A percentile compares a stretch with the other conserved stretches of the same genome.
These are phyloP conservation scores for Notothenia rossii DNA, from an alignment of 2,113 vertebrate genomes.

Conservation along the genomic window DNA sequence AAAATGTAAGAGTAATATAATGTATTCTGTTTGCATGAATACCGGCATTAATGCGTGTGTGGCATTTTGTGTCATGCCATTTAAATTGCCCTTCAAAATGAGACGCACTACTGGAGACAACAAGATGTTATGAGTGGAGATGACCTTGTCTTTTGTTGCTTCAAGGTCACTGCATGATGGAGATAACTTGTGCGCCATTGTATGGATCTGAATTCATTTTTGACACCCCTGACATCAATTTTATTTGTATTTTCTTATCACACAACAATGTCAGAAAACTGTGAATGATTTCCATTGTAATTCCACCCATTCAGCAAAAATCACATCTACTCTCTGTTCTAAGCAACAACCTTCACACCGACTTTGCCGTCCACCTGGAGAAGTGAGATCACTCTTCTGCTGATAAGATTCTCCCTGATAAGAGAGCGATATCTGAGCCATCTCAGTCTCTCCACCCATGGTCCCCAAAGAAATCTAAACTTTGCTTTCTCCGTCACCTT, in stretches of 20 bases:
- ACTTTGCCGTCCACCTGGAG: constrained; percentile 50
- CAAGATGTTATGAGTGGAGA: neutral
- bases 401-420: constrained; percentile 57
- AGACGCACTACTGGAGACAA: neutral
- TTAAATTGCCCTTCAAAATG: constrained; percentile 1
- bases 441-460: constrained; percentile 18
- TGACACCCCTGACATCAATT: neutral
- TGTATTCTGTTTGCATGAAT: constrained; percentile 8
- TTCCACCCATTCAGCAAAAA: constrained; percentile 1
- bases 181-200: constrained; percentile 18
- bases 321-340: neutral
- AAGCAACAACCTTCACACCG: constrained; percentile 45
- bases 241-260: neutral
- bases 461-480: constrained; percentile 26
- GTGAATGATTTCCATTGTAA: constrained; percentile 1
- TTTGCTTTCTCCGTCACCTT: constrained; percentile 22
- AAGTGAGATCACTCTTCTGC: constrained; percentile 33
- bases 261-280: neutral
- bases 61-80: neutral
- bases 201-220: constrained; percentile 3
- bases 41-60: neutral
- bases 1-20: constrained; percentile 12
- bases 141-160: constrained; percentile 9
- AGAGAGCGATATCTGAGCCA: constrained; percentile 40
- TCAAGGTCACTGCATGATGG: constrained; percentile 17